A percentile compares a stretch with the other conserved stretches of the same genome.
Evolutionary conservation across 2,888 invertebrate species (phyloP).

Genomic region (Nephrocerus scutellatus): DNA sequence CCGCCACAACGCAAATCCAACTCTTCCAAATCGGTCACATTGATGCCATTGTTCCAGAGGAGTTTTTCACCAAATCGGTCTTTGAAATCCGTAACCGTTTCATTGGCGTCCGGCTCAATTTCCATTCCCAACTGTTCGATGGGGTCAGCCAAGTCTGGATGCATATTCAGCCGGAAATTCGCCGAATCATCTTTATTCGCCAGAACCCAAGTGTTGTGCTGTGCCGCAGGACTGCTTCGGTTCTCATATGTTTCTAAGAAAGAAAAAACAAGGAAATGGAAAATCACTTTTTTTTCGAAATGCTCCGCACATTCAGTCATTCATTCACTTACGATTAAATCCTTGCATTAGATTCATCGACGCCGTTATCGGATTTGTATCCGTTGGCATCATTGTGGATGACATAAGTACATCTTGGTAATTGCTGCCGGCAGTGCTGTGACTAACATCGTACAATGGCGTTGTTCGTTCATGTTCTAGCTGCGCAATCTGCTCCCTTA

Average conservation of each 20-base stretch:
- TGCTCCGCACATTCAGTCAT: slow-evolving; percentile 11
- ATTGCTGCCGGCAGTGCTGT: slow-evolving; percentile 29
- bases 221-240: not conserved
- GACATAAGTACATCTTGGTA: slow-evolving; percentile 46
- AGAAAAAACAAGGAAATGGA: not conserved
- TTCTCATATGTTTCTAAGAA: not conserved
- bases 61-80: slow-evolving; percentile 63
- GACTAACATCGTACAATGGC: slow-evolving; percentile 30
- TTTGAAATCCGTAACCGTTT: slow-evolving; percentile 65
- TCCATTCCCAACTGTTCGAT: slow-evolving; percentile 70
- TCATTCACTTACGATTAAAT: slow-evolving; percentile 41
- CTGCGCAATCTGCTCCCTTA: slow-evolving; percentile 50
- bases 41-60: slow-evolving; percentile 60
- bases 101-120: slow-evolving; percentile 66
- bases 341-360: slow-evolving; percentile 37
- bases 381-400: slow-evolving; percentile 42
- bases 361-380: slow-evolving; percentile 33
- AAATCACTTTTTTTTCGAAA: too few relatives aligned
- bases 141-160: slow-evolving; percentile 67
- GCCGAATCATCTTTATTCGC: slow-evolving; percentile 48
- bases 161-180: slow-evolving; percentile 62
- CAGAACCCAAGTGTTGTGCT: slow-evolving; percentile 35
- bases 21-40: slow-evolving; percentile 65
- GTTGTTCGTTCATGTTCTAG: slow-evolving; percentile 23
- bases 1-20: slow-evolving; percentile 71